phyloP scores from a whole-genome alignment of 2,888 invertebrate genomes.

The Hirtodrosophila confusa region DNA sequence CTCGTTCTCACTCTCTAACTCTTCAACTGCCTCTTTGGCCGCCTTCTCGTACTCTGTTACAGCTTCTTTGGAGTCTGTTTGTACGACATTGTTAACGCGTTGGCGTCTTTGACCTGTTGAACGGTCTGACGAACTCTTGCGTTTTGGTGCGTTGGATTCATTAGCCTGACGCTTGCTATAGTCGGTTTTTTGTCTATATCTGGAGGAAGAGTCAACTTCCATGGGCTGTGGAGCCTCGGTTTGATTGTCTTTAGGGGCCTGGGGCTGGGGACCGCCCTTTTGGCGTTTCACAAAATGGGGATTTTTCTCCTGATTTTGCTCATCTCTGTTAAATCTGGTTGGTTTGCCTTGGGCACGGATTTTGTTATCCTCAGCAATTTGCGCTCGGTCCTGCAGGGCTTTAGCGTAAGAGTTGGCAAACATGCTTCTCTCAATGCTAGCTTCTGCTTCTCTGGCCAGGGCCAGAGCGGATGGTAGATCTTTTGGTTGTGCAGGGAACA shows the following conservation, averaged over 20 bases:
- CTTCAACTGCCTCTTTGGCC: slow-evolving; percentile 4
- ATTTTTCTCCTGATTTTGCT: slow-evolving; percentile 6
- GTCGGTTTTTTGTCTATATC: slow-evolving; percentile 4
- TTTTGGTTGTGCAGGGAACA: background rate
- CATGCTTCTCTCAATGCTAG: background rate
- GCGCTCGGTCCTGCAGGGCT: background rate
- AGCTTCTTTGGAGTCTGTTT: background rate
- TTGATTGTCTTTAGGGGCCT: slow-evolving; percentile 4
- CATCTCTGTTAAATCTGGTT: slow-evolving; percentile 2
- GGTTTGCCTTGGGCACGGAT: slow-evolving; percentile 2
- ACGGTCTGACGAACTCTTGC: slow-evolving; percentile 7
- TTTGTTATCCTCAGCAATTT: background rate
- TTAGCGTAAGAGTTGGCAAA: background rate
- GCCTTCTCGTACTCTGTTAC: slow-evolving; percentile 1
- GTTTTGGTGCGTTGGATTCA: background rate
- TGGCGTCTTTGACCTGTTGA: slow-evolving; percentile 16
- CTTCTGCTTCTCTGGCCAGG: background rate
- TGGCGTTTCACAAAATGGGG: slow-evolving; percentile 13
- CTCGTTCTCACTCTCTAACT: slow-evolving; percentile 6
- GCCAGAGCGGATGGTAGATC: too few species aligned
- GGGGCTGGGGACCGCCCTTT: slow-evolving; percentile 6
- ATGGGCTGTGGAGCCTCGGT: slow-evolving; percentile 20
- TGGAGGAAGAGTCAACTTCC: slow-evolving; percentile 12
- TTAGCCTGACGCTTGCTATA: slow-evolving; percentile 8
- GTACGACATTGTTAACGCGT: slow-evolving; percentile 12